Evolutionary conservation across 2,113 vertebrate species (phyloP), one percentile per base, ranked within the genome.

Genomic region (Callionymus lyra): DNA sequence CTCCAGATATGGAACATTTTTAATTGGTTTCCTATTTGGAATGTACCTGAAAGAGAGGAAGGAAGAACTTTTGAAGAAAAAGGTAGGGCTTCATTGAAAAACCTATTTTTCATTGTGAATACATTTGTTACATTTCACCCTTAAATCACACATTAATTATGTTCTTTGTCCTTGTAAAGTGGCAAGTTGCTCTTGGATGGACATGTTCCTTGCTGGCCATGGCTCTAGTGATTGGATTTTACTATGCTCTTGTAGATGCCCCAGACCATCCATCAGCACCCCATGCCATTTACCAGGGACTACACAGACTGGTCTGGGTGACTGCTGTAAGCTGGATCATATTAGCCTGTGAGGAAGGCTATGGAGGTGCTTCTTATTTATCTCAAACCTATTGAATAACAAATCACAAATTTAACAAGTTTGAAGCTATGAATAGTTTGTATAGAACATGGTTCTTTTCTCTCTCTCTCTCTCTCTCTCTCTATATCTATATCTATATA

Each of bases 1-100:
- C 59, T 89, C 88, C 21, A 69, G 87, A 60, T 85, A 86, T 1
- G 87, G 88, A 10, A 88, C 89, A 0, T 91, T 89, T 75, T 75
- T 91, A 13, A 74, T 88, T 41, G 89, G 90, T 1, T 68, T 92
- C 42, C 38, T 90, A 27, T 63, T 81, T 4, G 83, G 87, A 41
- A 76, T 91, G 47, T 80, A 81, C 55, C 68, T 85, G 63, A 68
- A 79, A 16, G 80, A 70, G 12, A 85, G 71, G 41, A 79, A 75
- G 47, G 42, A 50, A 10, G 50, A 50, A 2, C 14, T 88, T 19
- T 54, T 92, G 31, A 87, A 76, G 34, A 72, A 72, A 16, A 84
- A 74, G 88, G 89, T 89, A 27, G 63, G 44, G 38, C 10, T 17
- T 27, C 21, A 27, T 27, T n/a, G n/a, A 27, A 11, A 12, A 34